phyloP scores from a whole-genome alignment of 1,140 invertebrate genomes.

The Scaptomyza montana region DNA sequence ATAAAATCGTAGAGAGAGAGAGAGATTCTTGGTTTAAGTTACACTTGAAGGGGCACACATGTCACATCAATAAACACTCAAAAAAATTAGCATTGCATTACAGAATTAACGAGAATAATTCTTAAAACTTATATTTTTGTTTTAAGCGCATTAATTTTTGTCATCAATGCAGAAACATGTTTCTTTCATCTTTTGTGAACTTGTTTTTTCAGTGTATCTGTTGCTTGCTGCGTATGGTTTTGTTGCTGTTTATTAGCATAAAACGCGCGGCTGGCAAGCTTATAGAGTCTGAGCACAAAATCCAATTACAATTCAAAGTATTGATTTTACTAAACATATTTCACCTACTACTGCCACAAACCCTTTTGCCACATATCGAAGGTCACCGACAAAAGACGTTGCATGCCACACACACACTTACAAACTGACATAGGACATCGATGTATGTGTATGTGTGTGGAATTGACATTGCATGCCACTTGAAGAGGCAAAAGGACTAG shows the following conservation, averaged over 20 bases:
- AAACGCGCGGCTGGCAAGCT: conserved; percentile 43
- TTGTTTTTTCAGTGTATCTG: neutral
- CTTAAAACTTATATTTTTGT: too few species aligned
- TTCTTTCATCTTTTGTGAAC: too few species aligned
- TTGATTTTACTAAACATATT: conserved; percentile 64
- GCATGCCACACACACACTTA: conserved; percentile 47
- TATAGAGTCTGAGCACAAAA: conserved; percentile 41
- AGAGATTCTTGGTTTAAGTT: conserved; percentile 44
- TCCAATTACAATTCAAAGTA: conserved; percentile 45
- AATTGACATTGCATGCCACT: conserved; percentile 52
- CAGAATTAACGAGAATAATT: too few species aligned
- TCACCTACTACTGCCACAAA: conserved; percentile 36
- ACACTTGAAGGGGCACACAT: conserved; percentile 29
- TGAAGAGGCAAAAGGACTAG: conserved; percentile 18
- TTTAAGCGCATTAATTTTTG: too few species aligned
- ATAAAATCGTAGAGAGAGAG: neutral
- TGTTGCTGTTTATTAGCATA: conserved; percentile 68
- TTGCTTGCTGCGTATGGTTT: neutral
- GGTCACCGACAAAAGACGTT: conserved; percentile 53
- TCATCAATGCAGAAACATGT: too few species aligned
- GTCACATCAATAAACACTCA: neutral
- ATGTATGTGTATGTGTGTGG: conserved; percentile 9
- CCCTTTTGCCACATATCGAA: conserved; percentile 36
- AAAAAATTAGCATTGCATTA: neutral
- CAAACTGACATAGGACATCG: neutral